Conservation (phyloP, 2,888 invertebrate species). For the Hymenopus coronatus region DNA sequence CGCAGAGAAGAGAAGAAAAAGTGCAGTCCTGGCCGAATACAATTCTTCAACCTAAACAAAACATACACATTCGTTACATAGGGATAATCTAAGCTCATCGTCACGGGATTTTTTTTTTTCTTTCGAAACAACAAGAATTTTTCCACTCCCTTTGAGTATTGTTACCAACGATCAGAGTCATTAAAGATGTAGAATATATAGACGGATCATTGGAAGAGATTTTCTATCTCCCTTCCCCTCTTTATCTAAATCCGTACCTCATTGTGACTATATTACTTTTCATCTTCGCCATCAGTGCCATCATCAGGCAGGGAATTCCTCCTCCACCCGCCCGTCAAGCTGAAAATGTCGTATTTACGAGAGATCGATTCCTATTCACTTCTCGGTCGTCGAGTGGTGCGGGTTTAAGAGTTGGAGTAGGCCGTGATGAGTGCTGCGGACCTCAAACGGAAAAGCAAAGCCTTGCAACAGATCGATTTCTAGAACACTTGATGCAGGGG, state of each 20-base stretch:
- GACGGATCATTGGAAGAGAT: background rate
- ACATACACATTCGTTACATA: background rate
- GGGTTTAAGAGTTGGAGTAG: background rate
- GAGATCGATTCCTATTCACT: background rate
- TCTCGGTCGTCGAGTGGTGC: background rate
- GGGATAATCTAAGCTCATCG: background rate
- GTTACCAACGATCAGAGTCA: background rate
- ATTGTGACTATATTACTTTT: background rate
- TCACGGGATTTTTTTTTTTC: background rate
- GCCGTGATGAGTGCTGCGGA: background rate
- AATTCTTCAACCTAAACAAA: background rate
- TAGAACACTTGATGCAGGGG: background rate
- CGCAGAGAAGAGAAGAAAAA: background rate
- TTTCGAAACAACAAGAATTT: background rate
- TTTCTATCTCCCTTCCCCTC: background rate
- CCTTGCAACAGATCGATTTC: background rate
- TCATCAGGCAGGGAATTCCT: background rate
- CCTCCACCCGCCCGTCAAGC: background rate
- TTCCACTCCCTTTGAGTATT: background rate
- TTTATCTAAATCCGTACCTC: background rate
- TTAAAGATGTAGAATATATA: background rate
- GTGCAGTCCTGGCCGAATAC: background rate
- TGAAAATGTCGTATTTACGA: background rate
- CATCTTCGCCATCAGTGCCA: background rate
- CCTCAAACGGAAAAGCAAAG: background rate